Evolutionary conservation across 2,113 vertebrate genomes (phyloP), one percentile per base, ranked within the genome.

Genomic region (Uropsilus gracilis): DNA sequence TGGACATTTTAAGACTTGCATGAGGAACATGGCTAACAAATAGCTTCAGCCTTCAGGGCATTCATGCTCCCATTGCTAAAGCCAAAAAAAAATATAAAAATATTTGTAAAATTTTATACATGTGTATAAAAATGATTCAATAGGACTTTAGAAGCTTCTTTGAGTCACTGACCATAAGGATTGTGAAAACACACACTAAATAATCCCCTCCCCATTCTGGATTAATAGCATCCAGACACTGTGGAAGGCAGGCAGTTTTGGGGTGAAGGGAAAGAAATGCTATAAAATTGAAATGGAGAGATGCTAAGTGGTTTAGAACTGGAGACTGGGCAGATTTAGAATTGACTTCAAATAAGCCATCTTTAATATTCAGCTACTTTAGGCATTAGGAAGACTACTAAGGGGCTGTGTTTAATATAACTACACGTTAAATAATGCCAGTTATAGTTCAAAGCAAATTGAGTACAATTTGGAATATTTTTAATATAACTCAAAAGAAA

Each of bases 401-500:
- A 50, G 32, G 24, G 48, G 22, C 20, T 39, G 14, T 55, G 42
- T 61, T 93, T 93, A 73, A 50, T 86, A 28, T 28, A 44, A 39
- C 28, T 69, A 8, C 34, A 89, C 48, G 37, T 76, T 73, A 68
- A 82, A 63, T 37, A 59, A 16, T 20, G 53, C 53, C 68, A 78
- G 4, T 68, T 42, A 22, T 68, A 84, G 22, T 28, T 64, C 24
- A 42, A 2, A 76, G 85, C 53, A 89, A 66, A 84, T 82, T 59
- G 32, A 76, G 34, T 37, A 59, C 26, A 55, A 13, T 73, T 86
- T 93, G 64, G 42, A 61, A 12, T 64, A 83, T 85, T 86, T 97
- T 89, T 69, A 24, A n/a, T n/a, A 44, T 30, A 16, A 44, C 46
- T 72, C 73, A 42, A 89, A 88, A 90, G 85, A 97, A 86, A 39